Conservation (phyloP, 2,888 invertebrate species). For the Agonum fuliginosum region DNA sequence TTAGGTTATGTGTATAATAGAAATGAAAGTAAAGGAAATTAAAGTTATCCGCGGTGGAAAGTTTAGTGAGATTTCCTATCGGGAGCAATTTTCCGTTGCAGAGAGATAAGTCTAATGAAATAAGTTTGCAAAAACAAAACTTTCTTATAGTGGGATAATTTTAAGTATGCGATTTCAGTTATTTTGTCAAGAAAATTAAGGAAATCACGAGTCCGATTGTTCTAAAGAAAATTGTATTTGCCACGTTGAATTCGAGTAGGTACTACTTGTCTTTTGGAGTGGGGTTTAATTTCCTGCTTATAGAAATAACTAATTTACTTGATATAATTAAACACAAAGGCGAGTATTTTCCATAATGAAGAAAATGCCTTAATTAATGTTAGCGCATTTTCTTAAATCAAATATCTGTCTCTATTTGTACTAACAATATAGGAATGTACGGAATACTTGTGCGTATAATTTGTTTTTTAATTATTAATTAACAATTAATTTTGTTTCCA, state of each 20-base stretch:
- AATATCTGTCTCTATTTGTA: slow-evolving; percentile 33
- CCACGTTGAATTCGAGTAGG: slow-evolving; percentile 28
- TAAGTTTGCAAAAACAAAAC: slow-evolving; percentile 37
- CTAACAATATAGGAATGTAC: slow-evolving; percentile 1
- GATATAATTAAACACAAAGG: slow-evolving; percentile 49
- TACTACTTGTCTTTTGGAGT: slow-evolving; percentile 32
- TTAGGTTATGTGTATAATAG: background rate
- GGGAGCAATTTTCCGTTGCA: slow-evolving; percentile 18
- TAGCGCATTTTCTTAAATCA: slow-evolving; percentile 45
- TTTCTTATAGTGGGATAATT: slow-evolving; percentile 16
- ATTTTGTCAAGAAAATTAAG: slow-evolving; percentile 47
- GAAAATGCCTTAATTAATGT: slow-evolving; percentile 51
- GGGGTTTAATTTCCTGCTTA: slow-evolving; percentile 58
- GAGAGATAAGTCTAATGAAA: slow-evolving; percentile 36
- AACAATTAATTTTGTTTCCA: slow-evolving; percentile 6
- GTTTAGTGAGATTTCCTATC: slow-evolving; percentile 32
- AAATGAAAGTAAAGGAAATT: slow-evolving; percentile 28
- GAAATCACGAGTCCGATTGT: slow-evolving; percentile 44
- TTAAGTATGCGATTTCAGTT: slow-evolving; percentile 38
- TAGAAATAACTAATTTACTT: slow-evolving; percentile 59
- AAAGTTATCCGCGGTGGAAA: slow-evolving; percentile 11
- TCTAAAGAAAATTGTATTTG: slow-evolving; percentile 51
- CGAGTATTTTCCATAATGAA: slow-evolving; percentile 48
- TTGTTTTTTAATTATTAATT: slow-evolving; percentile 25
- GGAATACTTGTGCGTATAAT: background rate